Conservation (phyloP, 2,113 vertebrate genomes). For the Tragulus kanchil region DNA sequence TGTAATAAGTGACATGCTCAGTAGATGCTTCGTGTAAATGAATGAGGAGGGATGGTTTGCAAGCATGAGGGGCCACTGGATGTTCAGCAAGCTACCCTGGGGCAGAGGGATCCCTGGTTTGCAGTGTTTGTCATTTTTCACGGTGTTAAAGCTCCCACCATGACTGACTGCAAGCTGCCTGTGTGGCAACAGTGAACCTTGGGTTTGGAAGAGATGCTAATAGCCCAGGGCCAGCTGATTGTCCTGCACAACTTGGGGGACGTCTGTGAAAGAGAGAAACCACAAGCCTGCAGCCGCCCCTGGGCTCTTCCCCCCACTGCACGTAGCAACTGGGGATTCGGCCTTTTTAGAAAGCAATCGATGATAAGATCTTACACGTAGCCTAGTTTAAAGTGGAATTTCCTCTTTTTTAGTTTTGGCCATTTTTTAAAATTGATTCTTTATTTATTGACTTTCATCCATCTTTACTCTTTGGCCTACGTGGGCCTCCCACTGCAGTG, state of each 20-base stretch:
- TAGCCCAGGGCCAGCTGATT: background rate
- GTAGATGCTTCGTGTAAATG: background rate
- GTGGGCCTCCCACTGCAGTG: too few relatives aligned
- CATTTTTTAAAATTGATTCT: too few relatives aligned
- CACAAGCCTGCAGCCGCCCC: background rate
- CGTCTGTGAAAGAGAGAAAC: background rate
- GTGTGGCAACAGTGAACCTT: background rate
- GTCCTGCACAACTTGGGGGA: fast-evolving
- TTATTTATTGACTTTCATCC: too few relatives aligned
- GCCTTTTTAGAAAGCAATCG: background rate
- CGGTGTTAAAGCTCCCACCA: background rate
- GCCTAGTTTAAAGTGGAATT: background rate
- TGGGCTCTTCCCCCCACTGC: background rate
- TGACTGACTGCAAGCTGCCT: background rate
- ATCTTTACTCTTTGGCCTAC: too few relatives aligned
- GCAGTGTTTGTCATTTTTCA: background rate
- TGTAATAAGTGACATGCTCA: background rate
- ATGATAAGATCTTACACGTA: background rate
- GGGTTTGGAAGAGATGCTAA: background rate
- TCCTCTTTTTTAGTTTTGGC: too few relatives aligned
- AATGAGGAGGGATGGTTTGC: background rate
- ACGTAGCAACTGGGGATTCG: background rate
- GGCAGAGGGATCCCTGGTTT: background rate
- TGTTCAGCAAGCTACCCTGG: background rate
- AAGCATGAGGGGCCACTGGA: background rate